Conservation (phyloP, 2,888 invertebrate species). For the Pycnomerus fuliginosus region DNA sequence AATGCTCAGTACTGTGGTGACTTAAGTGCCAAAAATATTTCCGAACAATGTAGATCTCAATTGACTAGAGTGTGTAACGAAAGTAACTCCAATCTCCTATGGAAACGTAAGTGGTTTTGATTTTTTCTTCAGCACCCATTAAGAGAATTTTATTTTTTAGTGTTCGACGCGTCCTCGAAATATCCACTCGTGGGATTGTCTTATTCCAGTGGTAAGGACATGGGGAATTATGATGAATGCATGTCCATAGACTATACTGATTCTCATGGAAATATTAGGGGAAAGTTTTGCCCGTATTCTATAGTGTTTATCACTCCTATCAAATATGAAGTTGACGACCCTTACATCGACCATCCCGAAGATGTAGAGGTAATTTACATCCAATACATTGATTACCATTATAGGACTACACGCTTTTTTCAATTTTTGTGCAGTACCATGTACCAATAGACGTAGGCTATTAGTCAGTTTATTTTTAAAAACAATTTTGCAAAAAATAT, state of each 20-base stretch:
- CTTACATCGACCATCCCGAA: background rate
- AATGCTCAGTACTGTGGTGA: no score
- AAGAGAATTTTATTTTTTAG: slow-evolving; percentile 4
- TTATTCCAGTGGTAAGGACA: slow-evolving; percentile 12
- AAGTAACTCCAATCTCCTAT: slow-evolving; percentile 8
- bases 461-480: background rate
- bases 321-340: no score
- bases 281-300: slow-evolving; percentile 13
- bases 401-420: no score
- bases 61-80: no score
- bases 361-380: no score
- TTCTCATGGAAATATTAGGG: slow-evolving; percentile 5
- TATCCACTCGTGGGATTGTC: slow-evolving; percentile 12
- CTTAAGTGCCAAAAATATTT: no score
- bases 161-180: slow-evolving; percentile 20
- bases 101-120: background rate
- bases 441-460: background rate
- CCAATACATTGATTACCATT: no score
- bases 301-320: slow-evolving; percentile 9
- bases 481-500: no score
- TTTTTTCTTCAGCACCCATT: background rate
- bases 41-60: no score
- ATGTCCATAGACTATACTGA: slow-evolving; percentile 7
- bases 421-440: background rate
- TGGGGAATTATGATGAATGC: slow-evolving; percentile 21